Conservation (phyloP, 1,140 invertebrate genomes). For the Carcinoscorpius rotundicauda region DNA sequence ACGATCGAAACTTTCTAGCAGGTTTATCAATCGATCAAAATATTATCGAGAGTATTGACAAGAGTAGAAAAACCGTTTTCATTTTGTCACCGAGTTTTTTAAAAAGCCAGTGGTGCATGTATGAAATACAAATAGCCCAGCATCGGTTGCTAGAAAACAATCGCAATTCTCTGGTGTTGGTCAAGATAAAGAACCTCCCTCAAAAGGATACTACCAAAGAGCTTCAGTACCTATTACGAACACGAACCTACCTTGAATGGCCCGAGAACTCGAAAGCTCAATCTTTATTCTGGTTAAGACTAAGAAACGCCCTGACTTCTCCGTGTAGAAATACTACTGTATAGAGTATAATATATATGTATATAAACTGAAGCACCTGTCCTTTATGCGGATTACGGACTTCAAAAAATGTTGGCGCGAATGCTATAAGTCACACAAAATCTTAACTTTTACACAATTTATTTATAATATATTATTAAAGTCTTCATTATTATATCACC, state of each 20-base stretch:
- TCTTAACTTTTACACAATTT: too few species aligned
- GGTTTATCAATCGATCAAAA: slow-evolving; percentile 24
- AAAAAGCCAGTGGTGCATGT: slow-evolving; percentile 25
- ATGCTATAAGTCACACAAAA: too few species aligned
- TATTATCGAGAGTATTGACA: slow-evolving; percentile 23
- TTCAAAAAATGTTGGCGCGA: too few species aligned
- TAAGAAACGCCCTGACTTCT: slow-evolving; percentile 5
- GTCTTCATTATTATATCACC: too few species aligned
- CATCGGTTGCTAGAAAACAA: slow-evolving; percentile 11
- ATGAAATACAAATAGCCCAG: slow-evolving; percentile 19
- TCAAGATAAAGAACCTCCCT: slow-evolving; percentile 8
- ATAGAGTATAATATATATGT: too few species aligned
- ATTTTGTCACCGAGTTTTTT: slow-evolving; percentile 24
- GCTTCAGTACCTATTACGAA: slow-evolving; percentile 14
- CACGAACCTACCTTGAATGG: slow-evolving; percentile 14
- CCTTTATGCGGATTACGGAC: too few species aligned
- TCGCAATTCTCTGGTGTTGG: slow-evolving; percentile 9
- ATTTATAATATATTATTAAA: too few species aligned
- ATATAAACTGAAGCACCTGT: too few species aligned
- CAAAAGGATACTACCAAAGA: slow-evolving; percentile 9
- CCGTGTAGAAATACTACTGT: background rate
- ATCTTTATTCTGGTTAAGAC: slow-evolving; percentile 14
- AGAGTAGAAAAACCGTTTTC: slow-evolving; percentile 22
- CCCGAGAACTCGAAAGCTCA: slow-evolving; percentile 7
- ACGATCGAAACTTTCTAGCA: slow-evolving; percentile 26